Conservation (phyloP, 2,888 invertebrate species). For the Myopa testacea region DNA sequence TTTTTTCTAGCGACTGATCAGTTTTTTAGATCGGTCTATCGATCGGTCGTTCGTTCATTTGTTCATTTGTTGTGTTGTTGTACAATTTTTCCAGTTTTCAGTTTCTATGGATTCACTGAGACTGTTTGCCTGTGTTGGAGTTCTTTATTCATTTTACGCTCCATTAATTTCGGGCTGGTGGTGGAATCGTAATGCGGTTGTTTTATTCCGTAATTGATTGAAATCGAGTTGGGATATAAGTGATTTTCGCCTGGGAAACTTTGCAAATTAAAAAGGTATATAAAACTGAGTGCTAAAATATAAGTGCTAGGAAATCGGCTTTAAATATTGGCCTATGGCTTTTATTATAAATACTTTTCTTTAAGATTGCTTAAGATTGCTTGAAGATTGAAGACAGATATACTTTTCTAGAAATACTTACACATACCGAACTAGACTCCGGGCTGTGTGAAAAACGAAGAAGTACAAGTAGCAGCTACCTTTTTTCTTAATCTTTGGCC, state of each 20-base stretch:
- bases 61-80: not conserved
- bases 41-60: not conserved
- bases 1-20: slow-evolving; percentile 1
- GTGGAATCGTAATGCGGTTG: not conserved
- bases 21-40: not conserved
- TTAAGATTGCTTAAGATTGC: no score
- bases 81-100: not conserved
- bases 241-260: not conserved
- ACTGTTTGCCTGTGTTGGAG: not conserved
- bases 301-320: no score
- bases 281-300: no score
- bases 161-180: slow-evolving; percentile 29
- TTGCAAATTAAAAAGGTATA: no score
- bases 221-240: slow-evolving; percentile 27
- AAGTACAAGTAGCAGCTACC: not conserved
- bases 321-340: no score
- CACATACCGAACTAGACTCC: no score
- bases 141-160: slow-evolving; percentile 18
- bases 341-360: no score
- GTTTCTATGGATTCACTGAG: no score
- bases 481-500: not conserved
- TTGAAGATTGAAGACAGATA: no score
- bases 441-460: not conserved
- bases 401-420: no score
- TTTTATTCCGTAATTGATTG: slow-evolving; percentile 24